Evolutionary conservation across 2,888 invertebrate species (phyloP), one percentile per base, ranked within the genome.

Genomic region (Byasa hedistus): DNA sequence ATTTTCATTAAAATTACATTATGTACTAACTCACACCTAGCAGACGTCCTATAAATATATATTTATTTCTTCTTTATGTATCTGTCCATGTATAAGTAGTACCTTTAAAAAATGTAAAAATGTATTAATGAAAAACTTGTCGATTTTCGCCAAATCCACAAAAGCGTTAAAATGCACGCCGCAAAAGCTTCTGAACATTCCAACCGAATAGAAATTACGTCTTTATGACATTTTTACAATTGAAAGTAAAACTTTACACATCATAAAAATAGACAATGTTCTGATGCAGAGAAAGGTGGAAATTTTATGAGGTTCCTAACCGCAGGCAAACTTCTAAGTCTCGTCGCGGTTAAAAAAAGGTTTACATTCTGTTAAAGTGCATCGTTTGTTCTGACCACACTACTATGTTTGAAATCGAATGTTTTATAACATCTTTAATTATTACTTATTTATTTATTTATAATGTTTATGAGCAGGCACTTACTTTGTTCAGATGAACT

Each of bases 211-310:
- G 61, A 57, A 68, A 58, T 64, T 64, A 61, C 24, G 22, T 58
- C 21, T 64, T 68, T 61, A 61, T 65, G 54, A 32, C 48, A 21
- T 64, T 64, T 64, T 60, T 64, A 63, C 59, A 64, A 64, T 64
- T 60, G 71, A 80, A 79, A 84, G 80, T 80, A 78, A 85, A 81
- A 81, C 76, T 82, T 77, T 67, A 80, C 77, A 76, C 73, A 70
- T 71, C 78, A 80, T 83, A 83, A 84, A 84, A 76, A 79, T 83
- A 84, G 83, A 83, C 82, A 85, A 85, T 81, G 76, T 80, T 80
- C 74, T 72, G 77, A 71, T 74, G 70, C 69, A 75, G 77, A 76
- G 79, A 84, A 85, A 86, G 84, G 83, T 87, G 85, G 75, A 71
- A 73, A 70, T 71, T 72, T 85, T 85, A 83, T 84, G 73, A 81